These are phyloP conservation scores for Heliconius congener DNA, from an alignment of 1,140 invertebrate species.

Conservation along the genomic window DNA sequence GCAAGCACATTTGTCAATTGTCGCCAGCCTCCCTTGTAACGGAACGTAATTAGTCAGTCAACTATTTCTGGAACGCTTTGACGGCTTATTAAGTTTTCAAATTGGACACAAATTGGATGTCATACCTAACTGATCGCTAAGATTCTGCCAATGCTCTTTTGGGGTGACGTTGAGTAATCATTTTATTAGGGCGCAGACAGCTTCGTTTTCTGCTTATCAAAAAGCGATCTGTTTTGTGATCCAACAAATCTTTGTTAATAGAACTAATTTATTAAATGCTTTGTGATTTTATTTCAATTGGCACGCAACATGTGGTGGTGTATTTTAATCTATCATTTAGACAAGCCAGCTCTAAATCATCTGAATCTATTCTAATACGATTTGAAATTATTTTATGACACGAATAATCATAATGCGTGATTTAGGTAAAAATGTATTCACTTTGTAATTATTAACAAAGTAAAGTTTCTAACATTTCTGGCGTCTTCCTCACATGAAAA, in stretches of 20 bases:
- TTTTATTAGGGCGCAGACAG: slow-evolving; percentile 61
- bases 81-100: slow-evolving; percentile 79
- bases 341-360: neutral
- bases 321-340: slow-evolving; percentile 23
- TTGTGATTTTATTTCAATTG: slow-evolving; percentile 30
- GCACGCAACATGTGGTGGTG: slow-evolving; percentile 26
- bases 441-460: too few relatives aligned
- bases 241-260: slow-evolving; percentile 23
- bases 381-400: neutral
- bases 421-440: too few relatives aligned
- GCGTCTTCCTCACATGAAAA: too few relatives aligned
- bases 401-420: too few relatives aligned
- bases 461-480: too few relatives aligned
- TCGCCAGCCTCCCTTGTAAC: slow-evolving; percentile 65
- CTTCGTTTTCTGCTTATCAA: slow-evolving; percentile 72
- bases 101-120: slow-evolving; percentile 79
- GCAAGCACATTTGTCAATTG: slow-evolving; percentile 78
- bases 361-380: neutral
- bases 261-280: slow-evolving; percentile 24
- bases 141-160: slow-evolving; percentile 50
- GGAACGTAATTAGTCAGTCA: slow-evolving; percentile 70
- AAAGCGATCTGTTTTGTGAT: slow-evolving; percentile 51
- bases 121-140: slow-evolving; percentile 72
- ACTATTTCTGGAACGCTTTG: slow-evolving; percentile 76
- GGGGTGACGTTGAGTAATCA: slow-evolving; percentile 62